A percentile compares a stretch with the other conserved stretches of the same genome.
phyloP scores from a whole-genome alignment of 2,888 invertebrate species.

The Cataglyphis albicans region DNA sequence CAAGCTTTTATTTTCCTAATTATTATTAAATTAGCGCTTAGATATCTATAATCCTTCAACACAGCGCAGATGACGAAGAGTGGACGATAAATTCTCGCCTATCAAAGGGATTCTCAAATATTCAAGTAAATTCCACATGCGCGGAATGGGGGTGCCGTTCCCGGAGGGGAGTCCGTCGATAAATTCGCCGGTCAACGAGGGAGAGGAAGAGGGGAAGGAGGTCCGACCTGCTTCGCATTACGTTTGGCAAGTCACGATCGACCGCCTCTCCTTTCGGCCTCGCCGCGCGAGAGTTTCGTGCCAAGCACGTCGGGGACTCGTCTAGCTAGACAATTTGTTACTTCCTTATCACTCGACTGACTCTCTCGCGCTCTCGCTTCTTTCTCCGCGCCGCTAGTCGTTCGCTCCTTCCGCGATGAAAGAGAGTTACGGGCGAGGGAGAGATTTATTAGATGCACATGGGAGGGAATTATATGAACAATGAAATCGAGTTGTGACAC shows the following conservation, averaged over 20 bases:
- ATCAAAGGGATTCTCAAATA: background rate
- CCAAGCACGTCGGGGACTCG: slow-evolving; percentile 68
- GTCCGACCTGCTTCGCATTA: slow-evolving; percentile 31
- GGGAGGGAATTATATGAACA: background rate
- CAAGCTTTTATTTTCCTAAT: background rate
- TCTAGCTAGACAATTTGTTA: slow-evolving; percentile 84
- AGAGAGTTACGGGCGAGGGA: background rate
- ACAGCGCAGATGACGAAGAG: background rate
- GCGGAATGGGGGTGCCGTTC: background rate
- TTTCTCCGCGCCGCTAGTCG: slow-evolving; percentile 51
- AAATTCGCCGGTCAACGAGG: slow-evolving; percentile 31
- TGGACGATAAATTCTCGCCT: background rate
- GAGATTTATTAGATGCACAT: background rate
- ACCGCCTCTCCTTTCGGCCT: slow-evolving; percentile 24
- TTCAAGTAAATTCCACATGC: slow-evolving; percentile 18
- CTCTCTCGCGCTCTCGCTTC: slow-evolving; percentile 58
- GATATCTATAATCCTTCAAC: background rate
- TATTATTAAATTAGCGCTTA: background rate
- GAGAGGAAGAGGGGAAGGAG: background rate
- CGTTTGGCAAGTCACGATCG: slow-evolving; percentile 44
- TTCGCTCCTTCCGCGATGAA: slow-evolving; percentile 15
- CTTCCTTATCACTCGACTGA: slow-evolving; percentile 82
- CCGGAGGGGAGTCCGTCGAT: slow-evolving; percentile 15
- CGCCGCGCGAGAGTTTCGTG: slow-evolving; percentile 56
- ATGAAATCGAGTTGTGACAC: background rate